Conservation (phyloP, 1,140 invertebrate genomes). For the Phocides pigmalion region DNA sequence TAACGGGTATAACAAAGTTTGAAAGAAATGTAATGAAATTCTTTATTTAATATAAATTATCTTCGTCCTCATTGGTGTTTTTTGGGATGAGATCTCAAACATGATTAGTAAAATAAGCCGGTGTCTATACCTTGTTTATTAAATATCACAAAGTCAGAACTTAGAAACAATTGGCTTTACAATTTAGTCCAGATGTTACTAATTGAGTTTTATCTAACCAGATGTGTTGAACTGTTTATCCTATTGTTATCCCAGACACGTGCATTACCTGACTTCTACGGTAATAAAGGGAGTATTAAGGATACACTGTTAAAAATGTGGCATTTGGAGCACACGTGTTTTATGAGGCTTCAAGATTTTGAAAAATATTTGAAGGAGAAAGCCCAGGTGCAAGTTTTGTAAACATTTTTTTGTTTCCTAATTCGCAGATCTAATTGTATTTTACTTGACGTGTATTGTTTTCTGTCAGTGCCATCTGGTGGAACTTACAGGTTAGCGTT, state of each 20-base stretch:
- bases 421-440: constrained; percentile 10
- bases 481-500: constrained; percentile 2
- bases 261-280: constrained; percentile 34
- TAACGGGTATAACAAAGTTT: too few species aligned
- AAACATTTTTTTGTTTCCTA: constrained; percentile 5
- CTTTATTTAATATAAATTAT: too few species aligned
- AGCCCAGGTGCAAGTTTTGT: constrained; percentile 1
- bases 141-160: background rate
- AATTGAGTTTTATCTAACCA: constrained; percentile 34
- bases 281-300: constrained; percentile 28
- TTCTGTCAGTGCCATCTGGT: constrained; percentile 13
- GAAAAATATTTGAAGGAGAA: background rate
- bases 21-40: too few species aligned
- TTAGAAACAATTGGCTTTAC: background rate
- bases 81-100: too few species aligned
- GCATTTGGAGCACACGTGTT: constrained; percentile 35
- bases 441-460: constrained; percentile 19
- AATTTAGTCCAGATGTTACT: constrained; percentile 28
- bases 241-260: constrained; percentile 30
- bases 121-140: background rate
- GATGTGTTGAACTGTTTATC: constrained; percentile 25
- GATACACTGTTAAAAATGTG: constrained; percentile 22
- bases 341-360: constrained; percentile 17
- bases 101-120: background rate
- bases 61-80: too few species aligned